phyloP scores from a whole-genome alignment of 1,140 invertebrate species.

The Cotesia chilonis region DNA sequence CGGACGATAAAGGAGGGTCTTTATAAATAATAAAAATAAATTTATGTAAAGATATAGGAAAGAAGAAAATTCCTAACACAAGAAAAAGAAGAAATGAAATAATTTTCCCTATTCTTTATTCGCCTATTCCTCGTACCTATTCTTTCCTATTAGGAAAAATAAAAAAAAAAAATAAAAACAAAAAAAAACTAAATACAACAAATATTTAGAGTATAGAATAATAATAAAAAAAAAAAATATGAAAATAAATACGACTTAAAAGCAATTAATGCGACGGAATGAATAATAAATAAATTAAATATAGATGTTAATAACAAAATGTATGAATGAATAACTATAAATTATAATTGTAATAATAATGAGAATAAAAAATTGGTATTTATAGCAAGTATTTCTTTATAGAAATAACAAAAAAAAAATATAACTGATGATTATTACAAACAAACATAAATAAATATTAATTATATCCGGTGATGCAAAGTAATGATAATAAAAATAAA shows the following conservation, averaged over 20 bases:
- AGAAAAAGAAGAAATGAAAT: neutral
- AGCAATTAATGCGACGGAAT: constrained; percentile 20
- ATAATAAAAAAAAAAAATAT: constrained; percentile 24
- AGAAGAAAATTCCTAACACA: too few species aligned
- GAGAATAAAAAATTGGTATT: constrained; percentile 3
- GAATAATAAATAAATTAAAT: constrained; percentile 35
- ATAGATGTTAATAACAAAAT: constrained; percentile 34
- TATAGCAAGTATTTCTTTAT: constrained; percentile 36
- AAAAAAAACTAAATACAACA: constrained; percentile 29
- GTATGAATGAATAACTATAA: constrained; percentile 38
- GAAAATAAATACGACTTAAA: constrained; percentile 27
- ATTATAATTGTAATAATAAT: constrained; percentile 30
- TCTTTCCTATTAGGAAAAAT: constrained; percentile 23
- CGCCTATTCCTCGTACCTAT: neutral
- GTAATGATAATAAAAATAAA: constrained; percentile 3
- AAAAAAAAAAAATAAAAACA: constrained; percentile 33
- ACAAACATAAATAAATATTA: neutral
- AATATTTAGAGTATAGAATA: constrained; percentile 24
- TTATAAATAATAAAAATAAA: constrained; percentile 10
- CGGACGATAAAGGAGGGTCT: constrained; percentile 5
- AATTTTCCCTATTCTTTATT: neutral
- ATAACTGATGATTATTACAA: neutral
- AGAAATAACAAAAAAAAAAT: constrained; percentile 35
- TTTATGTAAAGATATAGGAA: neutral
- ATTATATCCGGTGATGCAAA: neutral